Base-by-base conservation (phyloP, 2,797 vertebrate genomes). In the Triplophysa yarkandensis region DNA sequence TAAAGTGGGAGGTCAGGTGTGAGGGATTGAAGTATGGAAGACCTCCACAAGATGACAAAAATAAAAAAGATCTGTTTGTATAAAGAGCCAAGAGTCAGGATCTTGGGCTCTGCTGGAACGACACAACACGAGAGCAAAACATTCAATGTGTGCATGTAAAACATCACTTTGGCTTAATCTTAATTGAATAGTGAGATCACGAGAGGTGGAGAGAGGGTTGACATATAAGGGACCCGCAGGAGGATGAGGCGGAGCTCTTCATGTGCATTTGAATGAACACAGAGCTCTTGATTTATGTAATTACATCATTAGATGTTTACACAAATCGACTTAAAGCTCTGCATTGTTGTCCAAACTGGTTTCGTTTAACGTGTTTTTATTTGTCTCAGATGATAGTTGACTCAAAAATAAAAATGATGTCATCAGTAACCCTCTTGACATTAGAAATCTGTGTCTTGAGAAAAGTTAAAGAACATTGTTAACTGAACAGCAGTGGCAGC, bases 141-240 rank as follows among this genome's bases (percentile, higher is more conserved):
- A 19, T 58, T 28, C 41, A 65, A 32, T 23, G 27, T 25, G 65
- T 54, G 41, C 23, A 9, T 71, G 54, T 21, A 64, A 39, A 74
- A 57, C 65, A 80, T 68, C 70, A 64, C 71, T 74, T 55, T 58
- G 81, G 83, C 76, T 27, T 2, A 63, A 80, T 66, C 23, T 14
- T 87, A 87, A 88, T 89, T 79, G 71, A 85, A 89, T 89, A 68
- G 84, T 74, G 80, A 82, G n/a, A 16, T 58, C 64, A 57, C 41
- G 39, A 67, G 66, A 65, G 70, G 64, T 30, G 72, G 44, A 48
- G 66, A 71, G 16, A 34, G 2, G 3, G 10, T 23, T 43, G 64
- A 66, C 27, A 8, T 28, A 62, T 6, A 52, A 19, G 54, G 39
- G 58, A 3, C 8, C 14, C 8, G 32, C 17, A 32, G 71, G 25